Evolutionary conservation across 2,888 invertebrate genomes (phyloP), one percentile per base, ranked within the genome.

Genomic region (Shargacucullia verbasci): DNA sequence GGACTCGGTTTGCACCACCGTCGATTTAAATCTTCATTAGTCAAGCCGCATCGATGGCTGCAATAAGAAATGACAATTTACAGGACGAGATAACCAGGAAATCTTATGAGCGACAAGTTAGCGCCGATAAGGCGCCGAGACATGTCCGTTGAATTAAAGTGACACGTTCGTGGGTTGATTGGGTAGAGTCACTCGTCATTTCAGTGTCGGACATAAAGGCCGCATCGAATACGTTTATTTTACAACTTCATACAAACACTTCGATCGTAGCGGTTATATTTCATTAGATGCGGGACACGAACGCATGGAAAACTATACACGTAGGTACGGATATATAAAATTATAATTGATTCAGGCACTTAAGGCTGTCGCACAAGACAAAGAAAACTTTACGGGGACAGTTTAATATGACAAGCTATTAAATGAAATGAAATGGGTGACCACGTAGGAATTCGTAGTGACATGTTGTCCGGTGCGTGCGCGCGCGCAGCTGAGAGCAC

Each of bases 11-110:
- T 95, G 83, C 96, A 95, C 98, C 98, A 98, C 56, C 97, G 95
- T 75, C 98, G 95, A 92, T 98, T 98, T 86, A 98, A 92, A 92
- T 98, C 98, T 91, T 97, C 96, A 85, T 97, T 97, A 80, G 97
- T 97, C 85, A 98, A 90, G 47, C 97, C 97, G 94, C 97, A 97
- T 73, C 98, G 95, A 89, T 97, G 96, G 89, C 97, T 97, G 94
- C 61, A 95, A 95, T 84, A 89, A 90, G 85, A 88, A 84, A 86
- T 80, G 73, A 81, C 80, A 83, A 80, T 83, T 86, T 84, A 85
- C 78, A 84, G 79, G 79, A 76, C 76, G 72, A 76, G 79, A 82
- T 84, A 83, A 83, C 83, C 82, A 84, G 88, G 87, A 88, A 89
- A 86, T 80, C 80, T 81, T 76, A 75, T 78, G 81, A 77, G 74